Conservation (phyloP, 2,113 vertebrate genomes). For the Xiphorhynchus elegans region DNA sequence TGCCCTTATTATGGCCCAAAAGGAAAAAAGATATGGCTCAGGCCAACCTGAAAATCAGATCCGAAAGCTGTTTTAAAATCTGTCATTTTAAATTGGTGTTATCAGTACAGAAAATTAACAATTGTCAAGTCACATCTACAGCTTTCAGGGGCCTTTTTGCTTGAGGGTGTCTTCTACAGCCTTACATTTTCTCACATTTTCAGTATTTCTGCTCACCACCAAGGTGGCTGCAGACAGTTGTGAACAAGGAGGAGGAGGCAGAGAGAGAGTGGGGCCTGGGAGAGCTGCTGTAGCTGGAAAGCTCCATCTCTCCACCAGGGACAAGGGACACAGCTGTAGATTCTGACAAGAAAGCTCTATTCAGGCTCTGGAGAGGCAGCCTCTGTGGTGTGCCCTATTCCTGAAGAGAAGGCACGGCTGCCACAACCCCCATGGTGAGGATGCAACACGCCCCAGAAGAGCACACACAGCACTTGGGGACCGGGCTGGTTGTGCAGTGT, state of each 20-base stretch:
- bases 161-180: neutral
- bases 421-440: fast-evolving
- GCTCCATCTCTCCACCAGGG: fast-evolving
- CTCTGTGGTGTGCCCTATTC: neutral
- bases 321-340: neutral
- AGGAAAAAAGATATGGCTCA: neutral
- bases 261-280: neutral
- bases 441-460: fast-evolving
- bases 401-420: neutral
- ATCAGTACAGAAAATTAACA: neutral
- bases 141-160: neutral
- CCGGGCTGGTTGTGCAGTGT: neutral
- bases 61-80: neutral
- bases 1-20: neutral
- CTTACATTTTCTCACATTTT: neutral
- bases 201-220: neutral
- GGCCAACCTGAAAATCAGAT: neutral
- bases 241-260: neutral
- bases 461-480: fast-evolving
- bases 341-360: neutral
- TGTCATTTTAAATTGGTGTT: neutral
- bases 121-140: neutral
- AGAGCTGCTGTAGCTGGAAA: neutral
- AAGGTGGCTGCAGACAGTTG: neutral
- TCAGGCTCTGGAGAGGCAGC: neutral